Base-by-base conservation (phyloP, 2,797 vertebrate genomes). In the Clarias fuscus region DNA sequence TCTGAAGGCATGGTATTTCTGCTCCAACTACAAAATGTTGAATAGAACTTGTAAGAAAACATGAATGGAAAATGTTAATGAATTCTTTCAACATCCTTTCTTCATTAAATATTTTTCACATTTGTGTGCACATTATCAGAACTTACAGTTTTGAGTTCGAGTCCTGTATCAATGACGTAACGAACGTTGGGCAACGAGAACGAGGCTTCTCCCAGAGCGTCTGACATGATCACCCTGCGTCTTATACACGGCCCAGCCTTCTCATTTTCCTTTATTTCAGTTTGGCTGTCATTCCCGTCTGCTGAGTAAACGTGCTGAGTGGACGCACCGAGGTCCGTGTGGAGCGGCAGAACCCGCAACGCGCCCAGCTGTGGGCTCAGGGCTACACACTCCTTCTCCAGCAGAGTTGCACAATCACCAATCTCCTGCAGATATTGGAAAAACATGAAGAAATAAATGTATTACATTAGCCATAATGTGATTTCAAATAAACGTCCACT, bases 71-170 rank as follows among this genome's bases (percentile, higher is more conserved):
- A 53, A 53, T 6, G 7, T 7, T 56, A 75, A 5, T 53, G 18
- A 17, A 27, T 18, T 13, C 22, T 56, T 56, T 56, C 53, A 3
- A 30, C 3, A 56, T 76, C 8, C 18, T 77, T 77, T 11, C 17
- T 59, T 30, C 27, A 1, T 77, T 30, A 13, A 13, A 33, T 30
- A 78, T 33, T 61, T 48, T 56, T 13, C 48, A 75, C 43, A 15
- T 33, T 58, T 22, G 53, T 11, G 4, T 22, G 18, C 33, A 3
- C 43, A 43, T 24, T 24, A n/a, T n/a, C 13, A 80, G 14, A 77
- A 94, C 97, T 96, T 93, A 99, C 98, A 0, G 93, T 97, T 92
- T 95, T 96, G 84, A 98, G 96, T 89, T 98, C 97, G 84, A 96
- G 91, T 59, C 98, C 98, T 0, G 96, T 94, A 92, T 99, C 98